Evolutionary conservation across 2,797 vertebrate genomes (phyloP).

Genomic region (Thaleichthys pacificus): DNA sequence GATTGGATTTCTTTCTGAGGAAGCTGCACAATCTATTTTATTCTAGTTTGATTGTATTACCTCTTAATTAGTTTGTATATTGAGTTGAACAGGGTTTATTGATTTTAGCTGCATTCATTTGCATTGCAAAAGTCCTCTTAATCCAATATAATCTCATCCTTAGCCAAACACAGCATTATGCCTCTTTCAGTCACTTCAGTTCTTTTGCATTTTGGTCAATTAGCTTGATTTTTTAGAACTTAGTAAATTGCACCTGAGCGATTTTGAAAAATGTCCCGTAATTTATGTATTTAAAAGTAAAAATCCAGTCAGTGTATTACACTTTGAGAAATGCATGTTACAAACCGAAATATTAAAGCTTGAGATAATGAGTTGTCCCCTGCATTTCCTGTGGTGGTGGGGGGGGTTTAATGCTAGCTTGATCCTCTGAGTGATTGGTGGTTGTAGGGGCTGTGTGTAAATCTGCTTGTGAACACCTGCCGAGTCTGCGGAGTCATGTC

Average conservation of each 20-base stretch:
- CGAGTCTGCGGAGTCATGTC: constrained; percentile 48
- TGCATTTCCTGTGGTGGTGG: constrained; percentile 63
- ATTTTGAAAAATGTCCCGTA: constrained; percentile 46
- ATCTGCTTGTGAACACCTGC: constrained; percentile 66
- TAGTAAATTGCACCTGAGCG: neutral
- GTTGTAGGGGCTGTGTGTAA: constrained; percentile 71
- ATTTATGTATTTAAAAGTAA: constrained; percentile 43
- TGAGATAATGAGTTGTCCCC: constrained; percentile 63
- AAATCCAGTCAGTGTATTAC: constrained; percentile 46
- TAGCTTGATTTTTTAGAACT: neutral
- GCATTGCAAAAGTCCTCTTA: constrained; percentile 83
- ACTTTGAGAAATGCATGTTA: constrained; percentile 47
- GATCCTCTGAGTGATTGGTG: constrained; percentile 64
- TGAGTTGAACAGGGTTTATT: constrained; percentile 83
- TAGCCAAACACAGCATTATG: constrained; percentile 74
- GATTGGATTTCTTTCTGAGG: constrained; percentile 83
- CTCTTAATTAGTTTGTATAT: constrained; percentile 87
- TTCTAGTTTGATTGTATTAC: constrained; percentile 85
- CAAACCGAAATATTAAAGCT: constrained; percentile 58
- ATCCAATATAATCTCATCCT: constrained; percentile 84
- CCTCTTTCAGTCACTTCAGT: constrained; percentile 57
- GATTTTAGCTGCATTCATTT: constrained; percentile 82
- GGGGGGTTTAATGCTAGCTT: constrained; percentile 63
- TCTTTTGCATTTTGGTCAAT: constrained; percentile 27
- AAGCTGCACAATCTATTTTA: constrained; percentile 77